Conservation (phyloP, 1,140 invertebrate genomes). For the Ctenoplectra terminalis region DNA sequence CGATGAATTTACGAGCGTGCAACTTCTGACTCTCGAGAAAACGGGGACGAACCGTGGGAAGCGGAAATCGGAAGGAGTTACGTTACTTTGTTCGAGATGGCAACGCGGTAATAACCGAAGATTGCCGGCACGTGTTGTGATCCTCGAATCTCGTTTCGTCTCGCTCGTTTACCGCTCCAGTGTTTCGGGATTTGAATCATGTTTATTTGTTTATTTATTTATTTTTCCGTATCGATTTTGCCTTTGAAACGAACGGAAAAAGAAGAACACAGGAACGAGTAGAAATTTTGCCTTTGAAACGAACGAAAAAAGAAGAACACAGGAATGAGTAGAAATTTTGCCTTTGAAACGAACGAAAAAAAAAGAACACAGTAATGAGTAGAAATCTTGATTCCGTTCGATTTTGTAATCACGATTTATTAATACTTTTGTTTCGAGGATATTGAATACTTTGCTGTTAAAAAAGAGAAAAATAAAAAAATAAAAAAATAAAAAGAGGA, state of each 20-base stretch:
- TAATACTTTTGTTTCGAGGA: too few species aligned
- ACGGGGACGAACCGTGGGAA: neutral
- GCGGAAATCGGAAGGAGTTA: too few species aligned
- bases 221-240: too few species aligned
- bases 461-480: neutral
- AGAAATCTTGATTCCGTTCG: neutral
- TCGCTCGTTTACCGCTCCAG: neutral
- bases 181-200: neutral
- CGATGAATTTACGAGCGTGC: constrained; percentile 39
- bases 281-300: too few species aligned
- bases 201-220: too few species aligned
- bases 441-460: too few species aligned
- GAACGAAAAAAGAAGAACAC: too few species aligned
- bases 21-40: neutral
- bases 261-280: too few species aligned
- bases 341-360: too few species aligned
- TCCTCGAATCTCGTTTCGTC: constrained; percentile 9
- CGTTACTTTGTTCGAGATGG: constrained; percentile 23
- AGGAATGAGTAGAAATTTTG: too few species aligned
- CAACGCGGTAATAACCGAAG: constrained; percentile 34
- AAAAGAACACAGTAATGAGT: neutral
- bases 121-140: neutral
- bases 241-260: too few species aligned
- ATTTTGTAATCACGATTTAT: neutral
- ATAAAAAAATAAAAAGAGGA: neutral